These are phyloP conservation scores for Tetrax tetrax DNA, from an alignment of 2,113 vertebrate genomes.

Conservation along the genomic window DNA sequence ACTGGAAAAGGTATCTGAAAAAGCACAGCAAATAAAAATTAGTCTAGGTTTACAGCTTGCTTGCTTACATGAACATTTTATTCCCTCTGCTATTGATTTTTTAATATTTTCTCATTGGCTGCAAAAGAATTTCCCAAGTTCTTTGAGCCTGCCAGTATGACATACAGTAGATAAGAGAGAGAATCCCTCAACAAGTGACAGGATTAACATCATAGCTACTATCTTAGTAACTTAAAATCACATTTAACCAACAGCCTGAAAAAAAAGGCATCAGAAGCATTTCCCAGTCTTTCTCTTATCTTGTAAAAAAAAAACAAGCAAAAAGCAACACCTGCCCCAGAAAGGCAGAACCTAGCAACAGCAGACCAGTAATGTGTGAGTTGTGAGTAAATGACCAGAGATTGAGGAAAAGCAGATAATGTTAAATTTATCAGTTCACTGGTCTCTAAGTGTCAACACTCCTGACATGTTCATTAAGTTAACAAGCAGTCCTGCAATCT, in stretches of 20 bases:
- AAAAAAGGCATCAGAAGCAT: background rate
- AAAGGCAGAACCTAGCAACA: conserved; percentile 65
- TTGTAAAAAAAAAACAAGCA: background rate
- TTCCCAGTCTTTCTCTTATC: background rate
- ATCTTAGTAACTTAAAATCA: background rate
- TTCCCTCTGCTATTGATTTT: background rate
- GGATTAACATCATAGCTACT: background rate
- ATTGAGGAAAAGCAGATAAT: conserved; percentile 66
- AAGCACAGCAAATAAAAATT: background rate
- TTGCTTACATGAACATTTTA: background rate
- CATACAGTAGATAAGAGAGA: background rate
- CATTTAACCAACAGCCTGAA: background rate
- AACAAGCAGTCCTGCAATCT: background rate
- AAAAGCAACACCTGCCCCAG: background rate
- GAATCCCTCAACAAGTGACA: background rate
- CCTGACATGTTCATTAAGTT: background rate
- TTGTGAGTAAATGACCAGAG: conserved; percentile 55
- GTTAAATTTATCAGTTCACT: conserved; percentile 31
- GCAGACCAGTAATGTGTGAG: conserved; percentile 73
- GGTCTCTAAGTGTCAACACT: conserved; percentile 10
- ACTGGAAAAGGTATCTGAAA: background rate
- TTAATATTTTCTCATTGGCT: background rate
- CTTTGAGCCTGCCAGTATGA: background rate
- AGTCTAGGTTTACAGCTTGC: background rate
- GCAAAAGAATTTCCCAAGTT: background rate